Conservation (phyloP, 2,797 vertebrate genomes). For the Poecilia gillii region DNA sequence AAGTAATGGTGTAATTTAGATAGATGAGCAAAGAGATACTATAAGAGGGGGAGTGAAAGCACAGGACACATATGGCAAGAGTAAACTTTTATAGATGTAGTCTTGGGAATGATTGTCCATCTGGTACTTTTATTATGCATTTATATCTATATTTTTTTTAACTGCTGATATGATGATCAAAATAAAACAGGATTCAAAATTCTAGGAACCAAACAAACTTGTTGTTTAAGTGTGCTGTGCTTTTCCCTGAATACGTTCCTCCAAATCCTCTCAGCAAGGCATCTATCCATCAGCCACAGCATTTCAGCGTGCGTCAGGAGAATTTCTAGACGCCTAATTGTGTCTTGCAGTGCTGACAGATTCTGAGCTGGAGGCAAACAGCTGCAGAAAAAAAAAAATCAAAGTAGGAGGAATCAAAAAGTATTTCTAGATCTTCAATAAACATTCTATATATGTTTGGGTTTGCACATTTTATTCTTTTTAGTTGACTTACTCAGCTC, state of each 20-base stretch:
- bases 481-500: constrained; percentile 3
- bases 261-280: constrained; percentile 27
- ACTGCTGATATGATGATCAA: too few species aligned
- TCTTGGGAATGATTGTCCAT: neutral
- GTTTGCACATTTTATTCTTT: neutral
- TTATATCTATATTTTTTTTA: too few species aligned
- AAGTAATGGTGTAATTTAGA: constrained; percentile 22
- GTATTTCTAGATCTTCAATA: neutral
- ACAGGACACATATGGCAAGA: neutral
- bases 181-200: neutral
- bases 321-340: constrained; percentile 44
- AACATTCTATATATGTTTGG: neutral
- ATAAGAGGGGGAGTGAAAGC: constrained; percentile 10
- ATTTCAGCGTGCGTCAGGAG: constrained; percentile 47
- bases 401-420: neutral
- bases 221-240: neutral
- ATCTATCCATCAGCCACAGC: constrained; percentile 7
- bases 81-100: neutral
- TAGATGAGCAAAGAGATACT: constrained; percentile 5
- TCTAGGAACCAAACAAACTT: neutral
- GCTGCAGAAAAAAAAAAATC: neutral
- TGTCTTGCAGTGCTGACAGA: constrained; percentile 31
- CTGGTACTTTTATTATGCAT: neutral
- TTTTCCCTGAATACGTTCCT: constrained; percentile 15
- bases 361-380: constrained; percentile 37